A percentile compares a stretch with the other conserved stretches of the same genome.
Conservation (phyloP, 2,888 invertebrate species). For the Chrysina gloriosa region DNA sequence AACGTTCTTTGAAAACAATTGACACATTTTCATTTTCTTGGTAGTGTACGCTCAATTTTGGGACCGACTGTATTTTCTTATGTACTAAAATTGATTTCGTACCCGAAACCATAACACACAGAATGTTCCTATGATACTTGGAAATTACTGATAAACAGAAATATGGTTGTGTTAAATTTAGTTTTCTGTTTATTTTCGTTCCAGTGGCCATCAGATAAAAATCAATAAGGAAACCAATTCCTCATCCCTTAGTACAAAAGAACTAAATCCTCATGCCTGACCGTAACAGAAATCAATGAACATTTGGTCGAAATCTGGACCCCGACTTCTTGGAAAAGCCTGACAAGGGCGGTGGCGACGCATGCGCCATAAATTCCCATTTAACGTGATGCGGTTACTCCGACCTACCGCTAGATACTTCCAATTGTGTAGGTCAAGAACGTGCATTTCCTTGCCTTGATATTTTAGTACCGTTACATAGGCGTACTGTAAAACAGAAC, state of each 20-base stretch:
- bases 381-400: conserved; percentile 13
- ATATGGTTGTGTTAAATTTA: background rate
- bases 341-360: conserved; percentile 47
- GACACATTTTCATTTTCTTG: no score
- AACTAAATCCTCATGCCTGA: conserved; percentile 17
- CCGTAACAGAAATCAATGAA: conserved; percentile 44
- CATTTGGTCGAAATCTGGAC: conserved; percentile 46
- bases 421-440: conserved; percentile 42
- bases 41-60: no score
- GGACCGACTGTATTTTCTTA: no score
- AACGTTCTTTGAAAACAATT: no score
- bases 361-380: conserved; percentile 44
- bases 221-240: conserved; percentile 36
- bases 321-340: conserved; percentile 45
- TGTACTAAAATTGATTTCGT: no score
- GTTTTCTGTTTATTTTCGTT: background rate
- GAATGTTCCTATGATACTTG: no score
- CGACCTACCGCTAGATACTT: conserved; percentile 34
- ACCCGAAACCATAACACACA: no score
- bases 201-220: conserved; percentile 11
- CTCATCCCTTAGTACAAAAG: conserved; percentile 15
- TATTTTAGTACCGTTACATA: conserved; percentile 40
- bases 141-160: background rate
- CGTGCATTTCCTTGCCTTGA: background rate
- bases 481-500: conserved; percentile 11